A percentile compares a stretch with the other conserved stretches of the same genome.
These are phyloP conservation scores for Criorhina ranunculi DNA, from an alignment of 2,888 invertebrate species.

Conservation along the genomic window DNA sequence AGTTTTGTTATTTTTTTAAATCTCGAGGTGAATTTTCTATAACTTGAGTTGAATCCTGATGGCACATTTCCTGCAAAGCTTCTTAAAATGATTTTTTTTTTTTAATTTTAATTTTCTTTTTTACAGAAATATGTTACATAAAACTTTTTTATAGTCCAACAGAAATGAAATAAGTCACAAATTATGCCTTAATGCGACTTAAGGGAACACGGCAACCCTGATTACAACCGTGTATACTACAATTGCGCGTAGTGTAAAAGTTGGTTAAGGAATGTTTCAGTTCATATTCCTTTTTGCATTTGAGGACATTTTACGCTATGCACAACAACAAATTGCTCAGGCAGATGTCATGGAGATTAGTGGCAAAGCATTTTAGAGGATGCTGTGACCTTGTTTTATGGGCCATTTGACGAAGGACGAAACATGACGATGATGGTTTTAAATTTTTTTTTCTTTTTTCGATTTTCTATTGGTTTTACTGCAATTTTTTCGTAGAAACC, in stretches of 20 bases:
- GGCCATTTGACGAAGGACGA: slow-evolving; percentile 63
- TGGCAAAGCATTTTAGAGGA: slow-evolving; percentile 53
- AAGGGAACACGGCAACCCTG: not conserved
- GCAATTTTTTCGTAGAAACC: slow-evolving; percentile 60
- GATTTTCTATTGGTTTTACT: slow-evolving; percentile 41
- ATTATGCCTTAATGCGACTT: too few species aligned
- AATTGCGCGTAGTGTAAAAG: slow-evolving; percentile 45
- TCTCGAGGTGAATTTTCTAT: too few species aligned
- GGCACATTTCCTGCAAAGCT: too few species aligned
- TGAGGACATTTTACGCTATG: slow-evolving; percentile 49
- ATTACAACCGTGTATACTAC: slow-evolving; percentile 16
- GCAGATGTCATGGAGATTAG: slow-evolving; percentile 75
- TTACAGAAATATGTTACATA: too few species aligned
- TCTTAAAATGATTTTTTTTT: too few species aligned
- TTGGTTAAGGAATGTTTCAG: slow-evolving; percentile 26
- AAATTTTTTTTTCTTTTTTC: not conserved
- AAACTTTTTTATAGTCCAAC: too few species aligned
- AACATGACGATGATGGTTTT: slow-evolving; percentile 41
- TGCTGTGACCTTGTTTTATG: slow-evolving; percentile 59
- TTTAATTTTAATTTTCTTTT: too few species aligned
- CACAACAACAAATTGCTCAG: slow-evolving; percentile 68
- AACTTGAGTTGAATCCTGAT: too few species aligned
- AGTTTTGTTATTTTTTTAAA: too few species aligned
- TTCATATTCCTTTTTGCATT: slow-evolving; percentile 30
- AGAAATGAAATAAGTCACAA: too few species aligned